These are phyloP conservation scores for Caenorhabditis angaria DNA, from an alignment of 2,888 invertebrate species.

Conservation along the genomic window DNA sequence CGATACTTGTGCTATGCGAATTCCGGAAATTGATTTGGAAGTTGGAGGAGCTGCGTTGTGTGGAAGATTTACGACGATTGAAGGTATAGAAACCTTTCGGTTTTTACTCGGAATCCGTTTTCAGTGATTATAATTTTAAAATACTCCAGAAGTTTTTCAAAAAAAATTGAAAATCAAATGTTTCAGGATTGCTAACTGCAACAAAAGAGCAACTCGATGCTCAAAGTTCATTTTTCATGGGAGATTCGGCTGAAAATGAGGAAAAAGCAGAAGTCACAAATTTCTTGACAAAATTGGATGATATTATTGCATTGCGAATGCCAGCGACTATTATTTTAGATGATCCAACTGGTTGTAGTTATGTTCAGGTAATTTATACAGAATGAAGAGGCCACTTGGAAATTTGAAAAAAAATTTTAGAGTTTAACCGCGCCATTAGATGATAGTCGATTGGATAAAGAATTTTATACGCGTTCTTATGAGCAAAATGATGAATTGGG, in stretches of 20 bases:
- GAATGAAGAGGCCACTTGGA: not conserved
- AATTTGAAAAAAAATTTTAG: slow-evolving; percentile 40
- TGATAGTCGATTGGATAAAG: slow-evolving; percentile 79
- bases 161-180: no score
- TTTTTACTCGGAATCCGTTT: no score
- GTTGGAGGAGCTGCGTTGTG: slow-evolving; percentile 86
- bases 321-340: slow-evolving; percentile 84
- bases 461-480: slow-evolving; percentile 83
- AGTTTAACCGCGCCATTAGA: slow-evolving; percentile 72
- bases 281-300: slow-evolving; percentile 58
- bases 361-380: slow-evolving; percentile 80
- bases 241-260: slow-evolving; percentile 62
- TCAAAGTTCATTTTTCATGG: slow-evolving; percentile 65
- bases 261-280: slow-evolving; percentile 47
- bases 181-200: slow-evolving; percentile 82
- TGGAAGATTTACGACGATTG: slow-evolving; percentile 93
- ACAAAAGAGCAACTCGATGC: slow-evolving; percentile 78
- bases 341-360: slow-evolving; percentile 97
- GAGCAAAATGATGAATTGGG: slow-evolving; percentile 96
- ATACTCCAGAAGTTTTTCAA: no score
- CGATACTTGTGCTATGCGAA: slow-evolving; percentile 82
- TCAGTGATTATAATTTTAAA: no score
- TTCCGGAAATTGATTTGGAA: slow-evolving; percentile 84
- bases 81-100: no score
- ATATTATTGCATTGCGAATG: slow-evolving; percentile 53